phyloP scores from a whole-genome alignment of 2,888 invertebrate genomes.

The Ormyrus rosae region DNA sequence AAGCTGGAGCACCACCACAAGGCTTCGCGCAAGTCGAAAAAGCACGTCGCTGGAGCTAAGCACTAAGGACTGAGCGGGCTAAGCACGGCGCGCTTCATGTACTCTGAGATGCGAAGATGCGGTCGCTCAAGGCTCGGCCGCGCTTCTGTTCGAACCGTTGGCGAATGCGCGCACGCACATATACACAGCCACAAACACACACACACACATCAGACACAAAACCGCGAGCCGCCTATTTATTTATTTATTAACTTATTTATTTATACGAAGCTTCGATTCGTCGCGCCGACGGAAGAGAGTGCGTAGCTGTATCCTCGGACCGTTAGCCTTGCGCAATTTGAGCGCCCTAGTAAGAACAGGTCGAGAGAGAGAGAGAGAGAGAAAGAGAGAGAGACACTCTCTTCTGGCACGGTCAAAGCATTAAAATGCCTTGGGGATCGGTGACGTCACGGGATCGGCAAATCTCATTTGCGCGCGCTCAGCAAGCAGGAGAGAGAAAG shows the following conservation, averaged over 20 bases:
- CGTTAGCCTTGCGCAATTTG: no score
- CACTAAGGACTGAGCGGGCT: conserved; percentile 17
- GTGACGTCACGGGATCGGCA: conserved; percentile 67
- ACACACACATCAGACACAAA: conserved; percentile 1
- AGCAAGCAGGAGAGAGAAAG: conserved; percentile 40
- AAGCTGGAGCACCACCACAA: conserved; percentile 67
- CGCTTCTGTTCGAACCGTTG: background rate
- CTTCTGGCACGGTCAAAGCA: conserved; percentile 54
- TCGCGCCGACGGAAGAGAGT: background rate
- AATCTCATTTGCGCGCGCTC: conserved; percentile 52
- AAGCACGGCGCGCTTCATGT: background rate
- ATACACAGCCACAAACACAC: background rate
- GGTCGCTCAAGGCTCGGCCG: no score
- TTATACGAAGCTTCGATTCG: background rate
- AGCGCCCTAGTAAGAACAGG: no score
- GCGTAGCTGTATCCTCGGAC: background rate
- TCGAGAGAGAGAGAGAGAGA: no score
- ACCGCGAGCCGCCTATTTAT: conserved; percentile 11
- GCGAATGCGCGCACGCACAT: background rate
- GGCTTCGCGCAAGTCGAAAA: conserved; percentile 62
- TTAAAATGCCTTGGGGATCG: conserved; percentile 68
- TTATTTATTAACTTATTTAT: conserved; percentile 47
- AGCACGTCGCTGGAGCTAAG: background rate
- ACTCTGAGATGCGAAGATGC: no score
- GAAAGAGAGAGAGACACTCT: no score